Evolutionary conservation across 2,113 vertebrate species (phyloP).

Genomic region (Ceyx margarethae): DNA sequence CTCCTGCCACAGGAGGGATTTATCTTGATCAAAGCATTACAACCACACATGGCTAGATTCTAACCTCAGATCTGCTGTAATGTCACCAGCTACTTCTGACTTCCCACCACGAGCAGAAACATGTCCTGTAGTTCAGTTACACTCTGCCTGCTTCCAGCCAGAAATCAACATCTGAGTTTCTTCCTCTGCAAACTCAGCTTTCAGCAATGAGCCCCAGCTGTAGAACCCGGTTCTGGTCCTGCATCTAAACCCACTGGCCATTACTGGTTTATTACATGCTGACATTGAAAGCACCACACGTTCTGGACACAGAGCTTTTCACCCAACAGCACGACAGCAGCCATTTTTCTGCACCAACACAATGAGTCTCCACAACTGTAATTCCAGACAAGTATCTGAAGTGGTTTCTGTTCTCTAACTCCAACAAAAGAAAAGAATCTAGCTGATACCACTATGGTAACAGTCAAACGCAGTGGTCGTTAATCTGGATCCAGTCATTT

Average conservation of each 20-base stretch:
- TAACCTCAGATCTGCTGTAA: not conserved
- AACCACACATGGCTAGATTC: not conserved
- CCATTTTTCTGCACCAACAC: not conserved
- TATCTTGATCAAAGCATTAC: not conserved
- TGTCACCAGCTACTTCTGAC: not conserved
- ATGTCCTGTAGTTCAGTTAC: not conserved
- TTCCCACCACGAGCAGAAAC: not conserved
- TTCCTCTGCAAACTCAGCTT: not conserved
- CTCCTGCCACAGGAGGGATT: not conserved
- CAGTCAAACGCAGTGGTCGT: constrained; percentile 20
- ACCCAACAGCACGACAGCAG: not conserved
- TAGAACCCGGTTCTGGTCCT: not conserved
- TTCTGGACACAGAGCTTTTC: not conserved
- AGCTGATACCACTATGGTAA: constrained; percentile 17
- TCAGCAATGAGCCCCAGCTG: not conserved
- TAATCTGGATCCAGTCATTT: constrained; percentile 64
- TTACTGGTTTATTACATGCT: not conserved
- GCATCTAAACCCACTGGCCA: not conserved
- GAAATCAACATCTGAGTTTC: not conserved
- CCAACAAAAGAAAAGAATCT: not conserved
- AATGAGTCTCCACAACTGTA: not conserved
- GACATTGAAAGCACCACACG: not conserved
- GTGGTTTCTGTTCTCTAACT: not conserved
- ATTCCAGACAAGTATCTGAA: not conserved
- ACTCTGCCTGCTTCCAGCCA: not conserved